Conservation (phyloP, 2,113 vertebrate genomes). For the Phoxinus phoxinus region DNA sequence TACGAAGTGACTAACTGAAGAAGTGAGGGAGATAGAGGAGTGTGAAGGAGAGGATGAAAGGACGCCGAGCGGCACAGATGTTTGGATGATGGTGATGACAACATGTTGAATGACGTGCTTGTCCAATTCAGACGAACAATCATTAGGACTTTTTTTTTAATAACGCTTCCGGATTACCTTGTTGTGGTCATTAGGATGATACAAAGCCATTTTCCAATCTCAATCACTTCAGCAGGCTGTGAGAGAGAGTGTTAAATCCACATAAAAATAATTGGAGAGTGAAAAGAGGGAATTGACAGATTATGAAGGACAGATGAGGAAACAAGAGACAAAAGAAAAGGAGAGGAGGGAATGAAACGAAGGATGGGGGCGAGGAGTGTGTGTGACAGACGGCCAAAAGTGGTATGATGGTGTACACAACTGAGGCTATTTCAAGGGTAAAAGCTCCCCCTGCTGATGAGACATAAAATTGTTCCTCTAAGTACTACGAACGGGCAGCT, state of each 20-base stretch:
- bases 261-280: constrained; percentile 39
- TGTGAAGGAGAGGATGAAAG: constrained; percentile 34
- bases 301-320: constrained; percentile 49
- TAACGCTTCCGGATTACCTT: constrained; percentile 44
- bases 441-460: constrained; percentile 75
- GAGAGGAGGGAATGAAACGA: constrained; percentile 4
- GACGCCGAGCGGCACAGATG: constrained; percentile 15
- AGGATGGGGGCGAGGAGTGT: constrained; percentile 27
- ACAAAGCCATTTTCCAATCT: constrained; percentile 49
- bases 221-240: constrained; percentile 22
- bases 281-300: constrained; percentile 52
- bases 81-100: constrained; percentile 3
- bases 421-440: constrained; percentile 60
- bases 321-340: constrained; percentile 46
- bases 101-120: constrained; percentile 14
- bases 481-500: neutral
- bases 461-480: neutral
- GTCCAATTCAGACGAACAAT: constrained; percentile 29
- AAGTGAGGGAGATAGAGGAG: constrained; percentile 17
- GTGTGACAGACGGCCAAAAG: constrained; percentile 35
- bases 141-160: constrained; percentile 32
- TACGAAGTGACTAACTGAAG: constrained; percentile 24
- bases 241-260: constrained; percentile 45
- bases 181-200: constrained; percentile 38
- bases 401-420: constrained; percentile 10